Evolutionary conservation across 2,888 invertebrate species (phyloP).

Genomic region (Leistus spinibarbis): DNA sequence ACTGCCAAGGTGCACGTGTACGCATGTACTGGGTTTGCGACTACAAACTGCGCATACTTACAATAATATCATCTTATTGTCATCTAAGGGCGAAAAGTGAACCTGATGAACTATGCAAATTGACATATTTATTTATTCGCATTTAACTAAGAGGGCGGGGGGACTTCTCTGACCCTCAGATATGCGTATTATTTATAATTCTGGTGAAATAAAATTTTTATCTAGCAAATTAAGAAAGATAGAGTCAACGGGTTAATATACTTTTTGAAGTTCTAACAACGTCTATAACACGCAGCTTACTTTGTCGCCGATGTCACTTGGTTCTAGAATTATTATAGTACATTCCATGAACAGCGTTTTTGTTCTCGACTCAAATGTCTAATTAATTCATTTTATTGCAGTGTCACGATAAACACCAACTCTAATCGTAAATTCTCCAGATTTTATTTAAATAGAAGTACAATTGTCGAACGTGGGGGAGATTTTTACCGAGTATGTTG

Average conservation of each 20-base stretch:
- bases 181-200: too few relatives aligned
- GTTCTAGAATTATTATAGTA: conserved; percentile 5
- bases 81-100: not conserved
- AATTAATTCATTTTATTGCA: conserved; percentile 34
- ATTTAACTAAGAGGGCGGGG: too few relatives aligned
- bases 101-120: not conserved
- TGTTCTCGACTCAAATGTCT: conserved; percentile 26
- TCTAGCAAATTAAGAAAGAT: not conserved
- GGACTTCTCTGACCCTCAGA: too few relatives aligned
- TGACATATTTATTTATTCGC: too few relatives aligned
- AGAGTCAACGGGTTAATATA: too few relatives aligned
- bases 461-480: conserved; percentile 12
- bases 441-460: conserved; percentile 35
- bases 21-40: not conserved
- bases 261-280: too few relatives aligned
- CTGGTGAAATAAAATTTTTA: too few relatives aligned
- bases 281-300: too few relatives aligned
- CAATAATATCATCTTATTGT: not conserved
- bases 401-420: conserved; percentile 30
- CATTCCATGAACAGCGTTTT: conserved; percentile 25
- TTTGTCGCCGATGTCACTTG: not conserved
- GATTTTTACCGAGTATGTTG: not conserved
- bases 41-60: not conserved
- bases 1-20: not conserved
- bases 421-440: conserved; percentile 35